Base-by-base conservation (phyloP, 2,113 vertebrate genomes). In the Tympanuchus pallidicinctus region DNA sequence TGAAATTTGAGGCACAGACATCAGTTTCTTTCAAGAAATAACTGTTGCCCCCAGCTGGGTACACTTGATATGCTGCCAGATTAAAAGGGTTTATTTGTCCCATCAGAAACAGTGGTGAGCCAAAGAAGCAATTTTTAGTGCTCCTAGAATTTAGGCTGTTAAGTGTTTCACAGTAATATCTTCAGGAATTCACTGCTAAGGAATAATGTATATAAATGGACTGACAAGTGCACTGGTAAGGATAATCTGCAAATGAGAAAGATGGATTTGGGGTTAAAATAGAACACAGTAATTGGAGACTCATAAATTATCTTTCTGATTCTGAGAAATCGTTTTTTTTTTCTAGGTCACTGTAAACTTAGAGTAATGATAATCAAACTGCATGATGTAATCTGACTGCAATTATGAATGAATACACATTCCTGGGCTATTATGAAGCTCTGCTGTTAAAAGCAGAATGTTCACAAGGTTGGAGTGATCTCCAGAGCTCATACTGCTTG, bases 241-340 rank as follows among this genome's bases (percentile, higher is more conserved):
- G 75, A 77, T 92, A 80, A 52, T 94, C 90, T 90, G 27, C 22
- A 43, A 93, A 88, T 70, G n/a, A 83, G 70, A 69, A 84, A 61
- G 73, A 81, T 64, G 43, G 17, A 57, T 83, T 72, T 82, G 32
- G 32, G 63, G 64, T 89, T 89, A 92, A 91, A 91, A 85, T 45
- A 88, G 72, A 95, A 63, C 14, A 13, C 7, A 93, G 13, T 22
- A 50, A 22, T 72, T 89, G 75, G 32, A 86, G 94, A 94, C 81
- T 81, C 34, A 61, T 30, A 60, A 34, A 57, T 67, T 34, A 13
- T 82, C 47, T 86, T 84, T 93, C 20, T 34, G 43, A 11, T 86
- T 92, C 69, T 70, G 56, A 87, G 78, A 94, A 89, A 38, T 34
- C 50, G 0, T 8, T 79, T 66, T 67, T 77, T 59, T 59, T 34